phyloP scores from a whole-genome alignment of 2,113 vertebrate species.

The Puffinus mauretanicus region DNA sequence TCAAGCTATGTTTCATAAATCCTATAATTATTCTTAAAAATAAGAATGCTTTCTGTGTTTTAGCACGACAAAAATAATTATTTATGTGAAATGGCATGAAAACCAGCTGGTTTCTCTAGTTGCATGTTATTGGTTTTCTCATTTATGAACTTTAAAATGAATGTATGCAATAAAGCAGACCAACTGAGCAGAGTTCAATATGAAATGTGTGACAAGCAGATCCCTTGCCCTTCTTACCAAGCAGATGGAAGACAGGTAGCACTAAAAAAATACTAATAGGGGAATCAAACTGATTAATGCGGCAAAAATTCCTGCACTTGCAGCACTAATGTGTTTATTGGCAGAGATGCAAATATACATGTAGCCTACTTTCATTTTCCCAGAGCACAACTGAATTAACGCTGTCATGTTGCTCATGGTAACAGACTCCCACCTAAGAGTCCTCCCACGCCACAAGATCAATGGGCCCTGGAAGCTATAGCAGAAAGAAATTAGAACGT shows the following conservation, averaged over 20 bases:
- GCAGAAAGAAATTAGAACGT: conserved; percentile 54
- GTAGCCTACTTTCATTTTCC: conserved; percentile 47
- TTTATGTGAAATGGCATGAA: not conserved
- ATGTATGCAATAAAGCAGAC: not conserved
- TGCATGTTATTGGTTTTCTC: not conserved
- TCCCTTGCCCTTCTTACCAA: not conserved
- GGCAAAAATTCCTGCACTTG: conserved; percentile 6
- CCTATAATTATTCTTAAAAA: not conserved
- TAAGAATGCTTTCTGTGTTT: not conserved
- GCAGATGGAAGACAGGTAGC: not conserved
- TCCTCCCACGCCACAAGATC: conserved; percentile 50
- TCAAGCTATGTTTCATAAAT: not conserved
- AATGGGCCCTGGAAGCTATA: conserved; percentile 52
- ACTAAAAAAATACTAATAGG: not conserved
- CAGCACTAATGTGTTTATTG: conserved; percentile 26
- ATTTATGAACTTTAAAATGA: conserved; percentile 7
- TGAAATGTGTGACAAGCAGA: not conserved
- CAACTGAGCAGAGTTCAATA: not conserved
- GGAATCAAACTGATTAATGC: not conserved
- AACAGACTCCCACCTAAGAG: conserved; percentile 50
- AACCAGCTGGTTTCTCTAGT: not conserved
- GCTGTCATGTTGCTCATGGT: conserved; percentile 48
- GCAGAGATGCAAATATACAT: conserved; percentile 37
- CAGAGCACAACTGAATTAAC: conserved; percentile 43
- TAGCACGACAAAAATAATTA: not conserved